These are phyloP conservation scores for Aphelinus atriplicis DNA, from an alignment of 1,140 invertebrate genomes.

Conservation along the genomic window DNA sequence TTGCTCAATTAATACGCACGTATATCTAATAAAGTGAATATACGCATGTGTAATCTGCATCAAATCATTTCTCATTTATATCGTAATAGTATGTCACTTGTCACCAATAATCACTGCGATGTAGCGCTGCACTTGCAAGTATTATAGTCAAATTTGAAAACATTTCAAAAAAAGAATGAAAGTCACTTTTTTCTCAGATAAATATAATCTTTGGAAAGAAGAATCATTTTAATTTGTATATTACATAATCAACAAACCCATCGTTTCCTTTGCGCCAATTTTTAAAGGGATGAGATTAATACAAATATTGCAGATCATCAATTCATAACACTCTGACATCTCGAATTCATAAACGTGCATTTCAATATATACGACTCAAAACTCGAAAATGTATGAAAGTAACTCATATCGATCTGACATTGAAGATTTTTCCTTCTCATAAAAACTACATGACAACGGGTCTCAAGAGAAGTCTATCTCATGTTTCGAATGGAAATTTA, in stretches of 20 bases:
- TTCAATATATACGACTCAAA: no score
- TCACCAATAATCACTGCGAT: slow-evolving; percentile 38
- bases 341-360: no score
- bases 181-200: neutral
- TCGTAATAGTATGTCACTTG: slow-evolving; percentile 32
- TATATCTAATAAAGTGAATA: slow-evolving; percentile 20
- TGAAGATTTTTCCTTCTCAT: no score
- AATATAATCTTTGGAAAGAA: neutral
- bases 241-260: neutral
- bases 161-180: neutral
- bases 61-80: slow-evolving; percentile 29
- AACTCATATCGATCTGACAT: no score
- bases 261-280: neutral
- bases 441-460: no score
- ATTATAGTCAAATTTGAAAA: slow-evolving; percentile 35
- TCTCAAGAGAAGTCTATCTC: no score
- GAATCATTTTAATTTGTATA: neutral
- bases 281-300: neutral
- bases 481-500: no score
- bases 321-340: no score
- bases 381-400: no score
- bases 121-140: slow-evolving; percentile 40
- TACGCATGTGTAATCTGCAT: slow-evolving; percentile 30
- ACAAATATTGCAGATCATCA: no score
- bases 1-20: slow-evolving; percentile 1